Percentiles rank a stretch among this genome's conserved stretches.
Conservation (phyloP, 2,113 vertebrate genomes). For the Cromileptes altivelis region DNA sequence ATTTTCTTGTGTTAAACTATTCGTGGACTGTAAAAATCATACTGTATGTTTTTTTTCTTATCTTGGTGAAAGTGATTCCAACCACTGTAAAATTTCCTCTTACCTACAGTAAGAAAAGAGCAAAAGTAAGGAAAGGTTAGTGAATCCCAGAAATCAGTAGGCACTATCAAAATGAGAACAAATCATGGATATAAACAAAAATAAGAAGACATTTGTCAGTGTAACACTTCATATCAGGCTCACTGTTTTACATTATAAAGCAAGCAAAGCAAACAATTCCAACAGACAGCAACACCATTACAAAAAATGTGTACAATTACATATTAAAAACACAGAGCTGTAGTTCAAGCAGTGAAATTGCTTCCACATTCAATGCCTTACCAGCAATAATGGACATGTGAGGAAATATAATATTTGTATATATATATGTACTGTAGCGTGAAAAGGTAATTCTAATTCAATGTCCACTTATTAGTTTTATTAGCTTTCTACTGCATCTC, state of each 20-base stretch:
- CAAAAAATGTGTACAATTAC: background rate
- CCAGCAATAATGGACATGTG: background rate
- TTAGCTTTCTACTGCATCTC: background rate
- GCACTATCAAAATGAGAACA: no score
- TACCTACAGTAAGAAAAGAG: no score
- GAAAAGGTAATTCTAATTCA: background rate
- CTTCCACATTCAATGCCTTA: background rate
- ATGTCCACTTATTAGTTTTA: background rate
- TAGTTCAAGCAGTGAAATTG: background rate
- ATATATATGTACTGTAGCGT: background rate
- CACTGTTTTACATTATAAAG: background rate
- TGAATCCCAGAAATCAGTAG: no score
- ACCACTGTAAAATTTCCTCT: no score
- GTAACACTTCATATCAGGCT: no score
- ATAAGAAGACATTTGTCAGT: no score
- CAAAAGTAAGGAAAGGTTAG: no score
- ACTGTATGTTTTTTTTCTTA: no score
- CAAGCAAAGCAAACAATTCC: background rate
- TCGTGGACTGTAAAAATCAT: no score
- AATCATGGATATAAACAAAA: no score
- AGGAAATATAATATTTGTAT: background rate
- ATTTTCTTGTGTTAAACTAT: no score
- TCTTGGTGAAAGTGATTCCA: no score
- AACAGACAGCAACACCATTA: background rate
- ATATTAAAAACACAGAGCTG: background rate